Evolutionary conservation across 2,888 invertebrate species (phyloP).

Genomic region (Lasioglossum zephyrum): DNA sequence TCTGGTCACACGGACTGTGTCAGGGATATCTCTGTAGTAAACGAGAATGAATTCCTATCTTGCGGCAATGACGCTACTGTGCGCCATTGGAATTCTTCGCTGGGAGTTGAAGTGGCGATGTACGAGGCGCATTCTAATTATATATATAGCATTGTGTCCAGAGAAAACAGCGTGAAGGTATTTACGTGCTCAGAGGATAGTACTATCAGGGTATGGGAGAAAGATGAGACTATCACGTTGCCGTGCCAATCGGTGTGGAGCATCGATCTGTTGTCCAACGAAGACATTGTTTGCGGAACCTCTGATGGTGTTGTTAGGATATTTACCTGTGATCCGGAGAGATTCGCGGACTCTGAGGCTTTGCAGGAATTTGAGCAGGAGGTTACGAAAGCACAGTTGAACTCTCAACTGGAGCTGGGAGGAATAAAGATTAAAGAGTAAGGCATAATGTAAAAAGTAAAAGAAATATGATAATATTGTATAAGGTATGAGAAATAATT

Average conservation of each 20-base stretch:
- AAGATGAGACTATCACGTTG: constrained; percentile 89
- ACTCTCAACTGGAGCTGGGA: constrained; percentile 90
- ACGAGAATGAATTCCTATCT: constrained; percentile 92
- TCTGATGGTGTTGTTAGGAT: constrained; percentile 93
- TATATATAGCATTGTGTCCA: constrained; percentile 88
- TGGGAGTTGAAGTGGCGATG: constrained; percentile 91
- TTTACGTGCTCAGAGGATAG: constrained; percentile 96
- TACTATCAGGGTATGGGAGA: constrained; percentile 92
- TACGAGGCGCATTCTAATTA: constrained; percentile 95
- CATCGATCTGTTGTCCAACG: constrained; percentile 92
- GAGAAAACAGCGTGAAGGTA: constrained; percentile 87
- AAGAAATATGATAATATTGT: not conserved
- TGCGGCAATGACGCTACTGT: constrained; percentile 97
- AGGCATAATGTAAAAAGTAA: constrained; percentile 78
- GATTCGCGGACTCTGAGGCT: constrained; percentile 88
- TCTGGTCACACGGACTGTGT: constrained; percentile 97
- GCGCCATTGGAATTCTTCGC: constrained; percentile 91
- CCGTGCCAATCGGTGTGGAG: constrained; percentile 97
- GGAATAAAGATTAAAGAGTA: constrained; percentile 94
- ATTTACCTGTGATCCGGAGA: constrained; percentile 90
- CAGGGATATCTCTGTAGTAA: constrained; percentile 90
- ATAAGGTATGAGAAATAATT: not conserved
- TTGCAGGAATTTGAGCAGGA: constrained; percentile 90
- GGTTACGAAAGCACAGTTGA: constrained; percentile 87
- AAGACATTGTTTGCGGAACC: constrained; percentile 94